These are phyloP conservation scores for Brachionus asplanchnoidis DNA, from an alignment of 1,140 invertebrate genomes.

Conservation along the genomic window DNA sequence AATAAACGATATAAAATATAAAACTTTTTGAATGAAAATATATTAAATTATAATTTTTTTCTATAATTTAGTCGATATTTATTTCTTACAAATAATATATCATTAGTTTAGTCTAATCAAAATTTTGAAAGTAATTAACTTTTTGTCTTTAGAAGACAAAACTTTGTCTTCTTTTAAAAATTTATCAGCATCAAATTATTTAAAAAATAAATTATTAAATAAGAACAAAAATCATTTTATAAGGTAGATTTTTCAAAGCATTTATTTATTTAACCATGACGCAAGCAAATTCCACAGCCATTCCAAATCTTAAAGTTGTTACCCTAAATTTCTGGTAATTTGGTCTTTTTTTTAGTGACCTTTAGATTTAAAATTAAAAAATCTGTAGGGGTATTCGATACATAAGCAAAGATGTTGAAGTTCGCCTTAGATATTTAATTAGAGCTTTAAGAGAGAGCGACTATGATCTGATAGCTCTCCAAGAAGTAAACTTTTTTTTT, in stretches of 20 bases:
- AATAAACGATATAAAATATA: too few relatives aligned
- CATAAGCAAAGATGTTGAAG: constrained; percentile 22
- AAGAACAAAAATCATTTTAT: neutral
- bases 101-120: too few relatives aligned
- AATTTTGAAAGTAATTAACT: neutral
- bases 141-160: neutral
- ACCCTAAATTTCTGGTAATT: constrained; percentile 18
- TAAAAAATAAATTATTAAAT: neutral
- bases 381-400: constrained; percentile 10
- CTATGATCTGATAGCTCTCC: constrained; percentile 38
- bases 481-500: constrained; percentile 6
- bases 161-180: neutral
- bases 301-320: constrained; percentile 1
- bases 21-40: too few relatives aligned
- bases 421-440: neutral
- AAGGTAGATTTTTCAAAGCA: neutral
- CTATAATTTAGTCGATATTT: too few relatives aligned
- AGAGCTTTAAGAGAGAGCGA: constrained; percentile 31
- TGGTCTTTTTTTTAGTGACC: neutral
- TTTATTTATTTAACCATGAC: neutral
- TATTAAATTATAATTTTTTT: too few relatives aligned
- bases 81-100: too few relatives aligned
- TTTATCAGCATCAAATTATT: neutral
- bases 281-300: neutral
- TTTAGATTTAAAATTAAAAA: neutral